phyloP scores from a whole-genome alignment of 2,888 invertebrate genomes.

The Drosophila monieri region DNA sequence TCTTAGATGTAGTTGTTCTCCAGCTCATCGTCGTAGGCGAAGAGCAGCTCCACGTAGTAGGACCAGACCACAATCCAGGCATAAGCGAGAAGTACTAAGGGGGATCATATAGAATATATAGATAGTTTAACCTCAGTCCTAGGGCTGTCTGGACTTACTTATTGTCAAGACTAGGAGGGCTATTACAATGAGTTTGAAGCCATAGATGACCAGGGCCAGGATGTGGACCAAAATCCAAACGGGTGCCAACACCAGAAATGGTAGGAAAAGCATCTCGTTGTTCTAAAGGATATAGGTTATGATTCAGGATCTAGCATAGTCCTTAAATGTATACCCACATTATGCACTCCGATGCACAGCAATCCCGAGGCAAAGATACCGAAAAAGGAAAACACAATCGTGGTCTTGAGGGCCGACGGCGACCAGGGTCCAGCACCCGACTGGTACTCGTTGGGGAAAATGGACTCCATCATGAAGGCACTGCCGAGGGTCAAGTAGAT shows the following conservation, averaged over 20 bases:
- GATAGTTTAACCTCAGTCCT: no score
- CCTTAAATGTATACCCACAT: conserved; percentile 44
- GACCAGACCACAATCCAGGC: conserved; percentile 63
- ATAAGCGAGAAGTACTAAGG: conserved; percentile 50
- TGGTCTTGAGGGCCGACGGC: conserved; percentile 59
- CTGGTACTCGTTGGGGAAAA: conserved; percentile 64
- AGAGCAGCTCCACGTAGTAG: conserved; percentile 61
- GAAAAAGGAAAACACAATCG: conserved; percentile 62
- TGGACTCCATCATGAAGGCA: conserved; percentile 64
- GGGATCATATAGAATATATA: no score
- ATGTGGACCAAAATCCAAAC: conserved; percentile 52
- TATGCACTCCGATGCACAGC: conserved; percentile 66
- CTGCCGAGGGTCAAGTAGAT: conserved; percentile 56
- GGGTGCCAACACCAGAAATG: conserved; percentile 53
- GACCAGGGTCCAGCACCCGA: not conserved
- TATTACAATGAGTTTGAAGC: conserved; percentile 48
- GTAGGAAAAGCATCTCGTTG: conserved; percentile 64
- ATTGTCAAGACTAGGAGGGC: conserved; percentile 47
- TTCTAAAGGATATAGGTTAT: conserved; percentile 43
- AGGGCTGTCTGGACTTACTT: conserved; percentile 33
- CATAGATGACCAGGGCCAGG: conserved; percentile 42
- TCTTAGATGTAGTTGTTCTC: conserved; percentile 37
- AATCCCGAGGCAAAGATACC: conserved; percentile 51
- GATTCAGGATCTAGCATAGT: not conserved
- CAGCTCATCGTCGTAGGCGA: conserved; percentile 56